Percentiles rank a stretch among this genome's conserved stretches.
phyloP scores from a whole-genome alignment of 2,797 vertebrate species.

The Hippoglossus hippoglossus region DNA sequence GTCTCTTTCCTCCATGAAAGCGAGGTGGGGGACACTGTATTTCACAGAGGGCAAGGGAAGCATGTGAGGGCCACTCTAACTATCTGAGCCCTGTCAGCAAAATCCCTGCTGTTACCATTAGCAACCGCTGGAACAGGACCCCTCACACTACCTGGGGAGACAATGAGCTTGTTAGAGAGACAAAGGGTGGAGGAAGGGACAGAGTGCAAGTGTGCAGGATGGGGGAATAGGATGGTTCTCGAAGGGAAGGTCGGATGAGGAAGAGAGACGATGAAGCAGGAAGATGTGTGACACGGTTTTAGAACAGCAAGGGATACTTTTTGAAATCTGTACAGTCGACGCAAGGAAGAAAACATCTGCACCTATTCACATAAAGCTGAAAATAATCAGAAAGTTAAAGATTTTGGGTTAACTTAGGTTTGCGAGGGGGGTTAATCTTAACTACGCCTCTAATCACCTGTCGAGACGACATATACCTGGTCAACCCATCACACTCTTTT shows the following conservation, averaged over 20 bases:
- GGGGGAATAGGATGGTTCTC: conserved; percentile 27
- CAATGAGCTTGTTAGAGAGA: conserved; percentile 72
- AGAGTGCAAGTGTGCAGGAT: conserved; percentile 26
- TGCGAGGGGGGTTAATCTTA: no score
- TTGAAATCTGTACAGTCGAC: conserved; percentile 21
- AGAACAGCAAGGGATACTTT: conserved; percentile 7
- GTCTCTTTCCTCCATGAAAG: conserved; percentile 17
- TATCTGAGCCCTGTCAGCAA: conserved; percentile 67
- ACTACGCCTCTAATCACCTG: no score
- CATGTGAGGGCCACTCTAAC: conserved; percentile 57
- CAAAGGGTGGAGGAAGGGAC: conserved; percentile 39
- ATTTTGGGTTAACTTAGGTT: no score
- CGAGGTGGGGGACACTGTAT: background rate
- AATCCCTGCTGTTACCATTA: conserved; percentile 73
- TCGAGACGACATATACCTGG: no score
- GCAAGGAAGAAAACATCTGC: conserved; percentile 25
- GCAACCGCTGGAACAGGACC: conserved; percentile 69
- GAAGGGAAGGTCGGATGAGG: conserved; percentile 7
- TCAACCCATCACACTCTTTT: no score
- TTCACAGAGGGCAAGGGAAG: conserved; percentile 31
- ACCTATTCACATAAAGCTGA: no score
- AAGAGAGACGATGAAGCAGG: conserved; percentile 16
- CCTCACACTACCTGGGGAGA: conserved; percentile 60
- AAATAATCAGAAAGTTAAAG: no score
- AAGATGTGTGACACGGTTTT: conserved; percentile 7